Evolutionary conservation across 2,888 invertebrate genomes (phyloP).

Genomic region (Pterostichus madidus): DNA sequence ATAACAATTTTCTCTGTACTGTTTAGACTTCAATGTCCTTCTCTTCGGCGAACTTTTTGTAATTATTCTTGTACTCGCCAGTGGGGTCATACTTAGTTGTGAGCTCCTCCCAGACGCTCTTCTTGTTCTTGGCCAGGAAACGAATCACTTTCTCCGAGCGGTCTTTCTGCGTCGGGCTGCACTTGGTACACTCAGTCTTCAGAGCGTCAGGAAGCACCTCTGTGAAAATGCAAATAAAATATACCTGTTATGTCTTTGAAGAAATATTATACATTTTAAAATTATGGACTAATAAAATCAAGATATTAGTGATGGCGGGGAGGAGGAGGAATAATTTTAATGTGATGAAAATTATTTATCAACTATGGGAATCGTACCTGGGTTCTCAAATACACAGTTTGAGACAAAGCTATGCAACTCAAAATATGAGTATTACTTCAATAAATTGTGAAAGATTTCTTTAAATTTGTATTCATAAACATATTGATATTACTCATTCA

Average conservation of each 20-base stretch:
- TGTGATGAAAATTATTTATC: too few relatives aligned
- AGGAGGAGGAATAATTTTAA: too few relatives aligned
- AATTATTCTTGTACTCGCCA: conserved; percentile 82
- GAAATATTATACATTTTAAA: too few relatives aligned
- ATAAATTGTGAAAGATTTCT: too few relatives aligned
- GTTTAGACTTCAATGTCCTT: conserved; percentile 76
- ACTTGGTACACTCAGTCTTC: conserved; percentile 82
- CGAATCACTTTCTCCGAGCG: conserved; percentile 83
- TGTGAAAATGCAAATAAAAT: not conserved
- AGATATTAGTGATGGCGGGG: too few relatives aligned
- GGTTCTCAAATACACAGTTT: too few relatives aligned
- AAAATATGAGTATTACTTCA: too few relatives aligned
- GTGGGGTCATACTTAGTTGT: conserved; percentile 84
- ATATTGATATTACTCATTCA: too few relatives aligned
- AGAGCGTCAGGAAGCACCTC: conserved; percentile 84
- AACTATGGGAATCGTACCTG: too few relatives aligned
- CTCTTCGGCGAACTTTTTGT: conserved; percentile 80
- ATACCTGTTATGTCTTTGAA: not conserved
- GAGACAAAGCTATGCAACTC: too few relatives aligned
- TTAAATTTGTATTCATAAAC: too few relatives aligned
- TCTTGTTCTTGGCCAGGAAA: conserved; percentile 82
- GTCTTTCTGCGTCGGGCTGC: conserved; percentile 82
- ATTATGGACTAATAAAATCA: too few relatives aligned
- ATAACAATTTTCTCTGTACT: not conserved
- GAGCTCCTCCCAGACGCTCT: conserved; percentile 82